Base-by-base conservation (phyloP, 2,888 invertebrate species). In the Dendrolimus houi region DNA sequence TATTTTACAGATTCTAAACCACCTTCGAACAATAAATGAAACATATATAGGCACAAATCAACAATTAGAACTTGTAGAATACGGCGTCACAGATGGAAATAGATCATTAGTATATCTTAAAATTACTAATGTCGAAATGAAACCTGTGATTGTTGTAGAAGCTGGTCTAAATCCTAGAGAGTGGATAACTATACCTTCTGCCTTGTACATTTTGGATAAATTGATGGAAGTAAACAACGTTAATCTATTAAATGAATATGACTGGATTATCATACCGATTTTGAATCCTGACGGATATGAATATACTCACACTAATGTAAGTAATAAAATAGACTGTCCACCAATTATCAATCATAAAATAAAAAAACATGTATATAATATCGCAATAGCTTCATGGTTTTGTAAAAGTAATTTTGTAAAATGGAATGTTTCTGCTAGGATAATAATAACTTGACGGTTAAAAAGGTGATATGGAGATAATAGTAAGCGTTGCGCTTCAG, bases 241-340 rank as follows among this genome's bases (percentile, higher is more conserved):
- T 1, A 68, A 75, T 14, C 74, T 93, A 53, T 74, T 94, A 41
- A 80, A 92, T 58, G 80, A 86, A 52, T 86, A 93, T 54, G 94
- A 95, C 66, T 95, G 94, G 93, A 91, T 92, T 62, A 75, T 94
- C n/a, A 72, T 95, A n/a, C 95, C 95, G 0, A 90, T 93, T 29
- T 67, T 93, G 41, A 95, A 95, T 77, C 95, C 95, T 7, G 95
- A 95, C 82, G 95, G 95, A 14, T 95, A 95, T 69, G 94, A 93
- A 74, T 94, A 91, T 76, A 92, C 93, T 0, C 92, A 92, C 71
- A 84, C 87, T 6, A 81, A 79, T 67, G 92, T 92, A 80, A 86
- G 89, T 84, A 29, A 29, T 3, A 29, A 29, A 29, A 29, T 3
- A 29, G 29, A 29, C 29, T 6, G 0, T 6, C 29, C 29, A 29